Evolutionary conservation across 2,113 vertebrate genomes (phyloP), one percentile per base, ranked within the genome.

Genomic region (Otolemur garnettii): DNA sequence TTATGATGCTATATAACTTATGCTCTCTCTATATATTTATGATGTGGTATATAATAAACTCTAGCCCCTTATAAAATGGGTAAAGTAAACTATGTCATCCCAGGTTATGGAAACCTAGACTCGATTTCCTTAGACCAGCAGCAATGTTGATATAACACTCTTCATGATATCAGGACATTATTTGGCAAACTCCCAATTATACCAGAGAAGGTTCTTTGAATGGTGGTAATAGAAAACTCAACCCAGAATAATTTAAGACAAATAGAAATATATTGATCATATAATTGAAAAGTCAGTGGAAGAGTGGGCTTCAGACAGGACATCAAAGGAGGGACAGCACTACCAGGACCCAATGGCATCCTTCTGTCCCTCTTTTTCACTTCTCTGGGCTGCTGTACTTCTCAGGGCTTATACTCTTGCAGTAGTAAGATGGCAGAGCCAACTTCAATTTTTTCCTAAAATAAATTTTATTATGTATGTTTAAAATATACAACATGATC

Each of bases 91-190:
- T 18, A n/a, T 85, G 21, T 72, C 15, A 68, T 62, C 57, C 62
- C 26, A 72, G 33, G 2, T 53, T 77, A 79, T 33, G 19, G 11
- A 89, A 79, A 89, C 24, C 33, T 57, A 91, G 22, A 69, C 5
- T 21, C 68, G 50, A 69, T 68, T 80, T 81, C 53, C 79, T 90
- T 74, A 86, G 88, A 93, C 83, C 24, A 81, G 10, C 11, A 88
- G 33, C 10, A 59, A 38, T 15, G 24, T 79, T 91, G 79, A 80
- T 59, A 64, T 21, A 72, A 69, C 60, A 72, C 3, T 87, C 38
- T 59, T 68, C 33, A 59, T 26, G 28, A 12, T 42, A 91, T 89
- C 35, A 38, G 28, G 62, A 78, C 88, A 60, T 89, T 88, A 66
- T 4, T 82, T 79, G 62, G 35, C 55, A 57, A 68, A 87, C 72